phyloP scores from a whole-genome alignment of 2,888 invertebrate species.

The Pheosia tremula region DNA sequence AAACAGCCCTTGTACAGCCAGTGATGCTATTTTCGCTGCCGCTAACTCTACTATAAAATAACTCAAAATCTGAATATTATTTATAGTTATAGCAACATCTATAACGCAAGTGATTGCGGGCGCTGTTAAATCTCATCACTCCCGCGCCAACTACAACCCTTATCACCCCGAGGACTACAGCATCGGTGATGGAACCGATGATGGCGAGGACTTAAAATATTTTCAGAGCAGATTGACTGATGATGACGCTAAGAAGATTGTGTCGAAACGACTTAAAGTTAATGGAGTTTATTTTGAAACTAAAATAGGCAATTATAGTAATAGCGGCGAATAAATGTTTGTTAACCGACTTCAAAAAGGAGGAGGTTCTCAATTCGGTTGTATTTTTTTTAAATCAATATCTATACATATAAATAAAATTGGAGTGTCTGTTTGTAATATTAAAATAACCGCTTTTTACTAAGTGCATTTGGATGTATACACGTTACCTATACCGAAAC shows the following conservation, averaged over 20 bases:
- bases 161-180: conserved; percentile 3
- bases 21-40: too few relatives aligned
- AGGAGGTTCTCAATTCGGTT: too few relatives aligned
- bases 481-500: too few relatives aligned
- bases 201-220: background rate
- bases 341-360: too few relatives aligned
- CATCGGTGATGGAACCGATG: background rate
- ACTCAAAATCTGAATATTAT: background rate
- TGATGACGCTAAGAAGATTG: background rate
- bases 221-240: background rate
- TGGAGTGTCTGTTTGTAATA: too few relatives aligned
- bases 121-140: background rate
- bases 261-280: background rate
- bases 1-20: too few relatives aligned
- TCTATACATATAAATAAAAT: too few relatives aligned
- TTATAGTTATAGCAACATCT: background rate
- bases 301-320: background rate
- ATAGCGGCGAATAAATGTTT: too few relatives aligned
- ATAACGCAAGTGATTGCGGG: background rate
- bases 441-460: too few relatives aligned
- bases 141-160: background rate
- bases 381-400: too few relatives aligned
- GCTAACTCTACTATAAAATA: too few relatives aligned
- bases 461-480: too few relatives aligned
- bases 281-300: background rate